These are phyloP conservation scores for Hirundo rustica DNA, from an alignment of 2,797 vertebrate species.

Conservation along the genomic window DNA sequence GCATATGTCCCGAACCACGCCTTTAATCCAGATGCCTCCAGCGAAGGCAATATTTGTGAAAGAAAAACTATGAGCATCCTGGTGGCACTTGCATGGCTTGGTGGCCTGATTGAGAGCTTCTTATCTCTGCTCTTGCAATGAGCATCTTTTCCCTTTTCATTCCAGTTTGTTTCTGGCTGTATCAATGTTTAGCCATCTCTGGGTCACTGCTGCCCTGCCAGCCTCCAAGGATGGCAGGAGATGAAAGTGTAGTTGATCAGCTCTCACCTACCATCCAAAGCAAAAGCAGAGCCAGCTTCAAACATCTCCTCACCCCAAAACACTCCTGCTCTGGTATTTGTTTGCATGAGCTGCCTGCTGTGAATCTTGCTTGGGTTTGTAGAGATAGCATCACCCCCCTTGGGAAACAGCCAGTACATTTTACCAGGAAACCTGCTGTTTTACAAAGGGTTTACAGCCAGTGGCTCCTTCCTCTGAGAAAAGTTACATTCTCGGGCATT, in stretches of 20 bases:
- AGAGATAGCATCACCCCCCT: background rate
- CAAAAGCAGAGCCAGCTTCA: background rate
- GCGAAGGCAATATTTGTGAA: accelerated
- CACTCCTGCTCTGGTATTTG: background rate
- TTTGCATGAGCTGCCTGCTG: background rate
- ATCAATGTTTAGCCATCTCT: background rate
- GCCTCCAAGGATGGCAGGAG: background rate
- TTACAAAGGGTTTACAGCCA: slow-evolving; percentile 43
- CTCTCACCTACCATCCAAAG: background rate
- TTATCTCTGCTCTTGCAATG: background rate
- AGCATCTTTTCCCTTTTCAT: background rate
- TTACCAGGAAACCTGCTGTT: slow-evolving; percentile 55
- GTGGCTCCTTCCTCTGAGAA: slow-evolving; percentile 11
- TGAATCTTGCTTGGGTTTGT: slow-evolving; percentile 2
- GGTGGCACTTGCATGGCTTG: background rate
- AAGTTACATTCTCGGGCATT: slow-evolving; percentile 15
- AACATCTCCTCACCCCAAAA: background rate
- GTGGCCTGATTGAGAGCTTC: background rate
- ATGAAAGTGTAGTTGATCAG: background rate
- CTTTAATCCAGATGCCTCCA: background rate
- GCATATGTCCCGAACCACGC: accelerated
- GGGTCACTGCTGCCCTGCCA: background rate
- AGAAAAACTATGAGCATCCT: background rate
- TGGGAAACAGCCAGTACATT: background rate
- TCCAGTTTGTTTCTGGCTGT: background rate